Evolutionary conservation across 37 sponge, comb jelly and placozoan species (phyloP).

Genomic region (Crambe crambe): DNA sequence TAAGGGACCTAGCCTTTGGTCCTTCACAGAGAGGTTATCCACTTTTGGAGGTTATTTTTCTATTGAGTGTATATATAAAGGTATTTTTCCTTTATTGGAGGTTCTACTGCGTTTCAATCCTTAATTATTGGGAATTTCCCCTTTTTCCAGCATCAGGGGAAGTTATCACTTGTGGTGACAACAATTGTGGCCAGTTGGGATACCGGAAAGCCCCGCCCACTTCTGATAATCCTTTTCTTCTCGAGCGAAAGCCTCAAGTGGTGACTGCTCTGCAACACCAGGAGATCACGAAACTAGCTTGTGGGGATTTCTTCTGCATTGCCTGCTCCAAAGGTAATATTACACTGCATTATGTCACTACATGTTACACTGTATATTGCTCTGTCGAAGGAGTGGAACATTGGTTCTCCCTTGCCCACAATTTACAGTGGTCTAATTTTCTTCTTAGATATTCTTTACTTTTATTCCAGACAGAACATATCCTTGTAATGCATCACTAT

Average conservation of each 20-base stretch:
- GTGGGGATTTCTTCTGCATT: conserved; percentile 80
- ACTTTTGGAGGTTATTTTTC: too few relatives aligned
- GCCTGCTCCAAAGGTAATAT: conserved; percentile 57
- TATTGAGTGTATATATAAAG: too few relatives aligned
- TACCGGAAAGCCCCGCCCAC: neutral
- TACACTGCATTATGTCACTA: neutral
- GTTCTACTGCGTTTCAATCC: too few relatives aligned
- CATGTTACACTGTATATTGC: neutral
- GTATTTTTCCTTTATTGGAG: too few relatives aligned
- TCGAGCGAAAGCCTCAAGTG: conserved; percentile 18
- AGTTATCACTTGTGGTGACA: conserved; percentile 71
- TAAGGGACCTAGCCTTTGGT: too few relatives aligned
- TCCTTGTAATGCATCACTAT: neutral
- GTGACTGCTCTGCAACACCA: conserved; percentile 16
- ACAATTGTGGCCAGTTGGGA: conserved; percentile 77
- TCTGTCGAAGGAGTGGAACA: too few relatives aligned
- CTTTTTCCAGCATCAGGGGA: conserved; percentile 42
- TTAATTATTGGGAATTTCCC: too few relatives aligned
- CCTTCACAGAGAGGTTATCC: too few relatives aligned
- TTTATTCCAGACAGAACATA: too few relatives aligned
- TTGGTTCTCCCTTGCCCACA: too few relatives aligned
- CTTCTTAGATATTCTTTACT: too few relatives aligned
- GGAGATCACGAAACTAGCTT: conserved; percentile 47
- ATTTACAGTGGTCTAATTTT: too few relatives aligned
- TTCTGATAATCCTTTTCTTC: neutral